A percentile compares a stretch with the other conserved stretches of the same genome.
Conservation (phyloP, 2,113 vertebrate species). For the Alosa alosa region DNA sequence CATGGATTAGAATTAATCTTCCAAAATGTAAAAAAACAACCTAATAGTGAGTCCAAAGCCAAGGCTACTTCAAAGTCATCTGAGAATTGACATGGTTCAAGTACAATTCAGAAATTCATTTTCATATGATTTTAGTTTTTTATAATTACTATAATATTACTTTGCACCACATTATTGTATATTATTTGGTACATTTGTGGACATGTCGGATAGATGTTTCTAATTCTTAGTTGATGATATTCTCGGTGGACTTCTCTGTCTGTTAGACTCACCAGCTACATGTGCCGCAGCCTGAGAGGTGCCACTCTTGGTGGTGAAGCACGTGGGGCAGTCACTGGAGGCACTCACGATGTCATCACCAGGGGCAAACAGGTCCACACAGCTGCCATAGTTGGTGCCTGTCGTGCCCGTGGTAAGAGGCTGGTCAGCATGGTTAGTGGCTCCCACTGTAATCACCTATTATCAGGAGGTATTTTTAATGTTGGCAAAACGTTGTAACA, state of each 20-base stretch:
- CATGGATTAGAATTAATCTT: not conserved
- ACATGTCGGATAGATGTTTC: no score
- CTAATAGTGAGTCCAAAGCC: not conserved
- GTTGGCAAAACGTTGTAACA: not conserved
- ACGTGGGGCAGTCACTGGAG: conserved; percentile 86
- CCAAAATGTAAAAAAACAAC: not conserved
- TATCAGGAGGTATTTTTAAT: not conserved
- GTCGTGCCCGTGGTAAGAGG: conserved; percentile 74
- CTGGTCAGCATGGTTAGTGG: conserved; percentile 78
- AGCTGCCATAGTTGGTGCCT: conserved; percentile 84
- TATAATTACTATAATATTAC: no score
- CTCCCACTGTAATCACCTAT: conserved; percentile 87
- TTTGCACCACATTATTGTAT: no score
- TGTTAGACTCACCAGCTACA: conserved; percentile 70
- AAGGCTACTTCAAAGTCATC: no score
- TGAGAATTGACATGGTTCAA: no score
- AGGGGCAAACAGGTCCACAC: conserved; percentile 85
- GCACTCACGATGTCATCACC: conserved; percentile 86
- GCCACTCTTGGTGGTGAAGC: conserved; percentile 81
- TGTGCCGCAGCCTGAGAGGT: conserved; percentile 87
- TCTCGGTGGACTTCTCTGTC: no score
- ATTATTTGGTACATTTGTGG: no score
- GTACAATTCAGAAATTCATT: no score
- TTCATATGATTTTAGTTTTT: no score
- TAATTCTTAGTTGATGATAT: no score